Conservation (phyloP, 2,797 vertebrate genomes). For the Macrochelys suwanniensis region DNA sequence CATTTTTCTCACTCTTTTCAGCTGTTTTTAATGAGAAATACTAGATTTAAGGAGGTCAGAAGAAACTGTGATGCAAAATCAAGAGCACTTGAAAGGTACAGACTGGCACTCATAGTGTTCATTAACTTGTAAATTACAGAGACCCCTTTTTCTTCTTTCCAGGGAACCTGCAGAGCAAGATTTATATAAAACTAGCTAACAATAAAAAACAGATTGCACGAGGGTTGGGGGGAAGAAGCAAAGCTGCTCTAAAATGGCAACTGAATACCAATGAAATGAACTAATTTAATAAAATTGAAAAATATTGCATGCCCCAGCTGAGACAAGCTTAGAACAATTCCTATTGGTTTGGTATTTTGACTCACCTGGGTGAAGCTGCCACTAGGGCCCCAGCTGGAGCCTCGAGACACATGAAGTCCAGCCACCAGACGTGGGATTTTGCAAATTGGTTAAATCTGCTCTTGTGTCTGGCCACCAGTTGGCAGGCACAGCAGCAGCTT, state of each 20-base stretch:
- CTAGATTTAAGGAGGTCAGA: not conserved
- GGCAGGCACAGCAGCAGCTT: constrained; percentile 39
- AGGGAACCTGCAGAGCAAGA: constrained; percentile 30
- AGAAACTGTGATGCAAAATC: not conserved
- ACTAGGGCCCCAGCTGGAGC: constrained; percentile 58
- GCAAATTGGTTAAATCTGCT: constrained; percentile 23
- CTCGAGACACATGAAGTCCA: constrained; percentile 49
- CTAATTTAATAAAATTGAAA: constrained; percentile 62
- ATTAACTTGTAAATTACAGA: not conserved
- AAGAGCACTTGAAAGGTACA: not conserved
- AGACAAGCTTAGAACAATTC: constrained; percentile 49
- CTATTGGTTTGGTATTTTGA: constrained; percentile 49
- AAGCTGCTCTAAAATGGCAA: constrained; percentile 53
- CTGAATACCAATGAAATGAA: constrained; percentile 45
- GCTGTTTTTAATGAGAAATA: not conserved
- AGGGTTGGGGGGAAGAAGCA: not conserved
- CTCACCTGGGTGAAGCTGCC: constrained; percentile 57
- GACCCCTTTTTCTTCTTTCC: constrained; percentile 32
- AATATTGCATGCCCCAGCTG: constrained; percentile 61
- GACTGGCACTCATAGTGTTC: not conserved
- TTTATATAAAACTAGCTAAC: constrained; percentile 15
- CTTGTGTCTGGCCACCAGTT: constrained; percentile 28
- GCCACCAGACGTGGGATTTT: constrained; percentile 65
- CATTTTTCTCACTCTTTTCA: not conserved
- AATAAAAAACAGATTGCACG: not conserved